Evolutionary conservation across 2,888 invertebrate species (phyloP).

Genomic region (Galerucella calmariensis): DNA sequence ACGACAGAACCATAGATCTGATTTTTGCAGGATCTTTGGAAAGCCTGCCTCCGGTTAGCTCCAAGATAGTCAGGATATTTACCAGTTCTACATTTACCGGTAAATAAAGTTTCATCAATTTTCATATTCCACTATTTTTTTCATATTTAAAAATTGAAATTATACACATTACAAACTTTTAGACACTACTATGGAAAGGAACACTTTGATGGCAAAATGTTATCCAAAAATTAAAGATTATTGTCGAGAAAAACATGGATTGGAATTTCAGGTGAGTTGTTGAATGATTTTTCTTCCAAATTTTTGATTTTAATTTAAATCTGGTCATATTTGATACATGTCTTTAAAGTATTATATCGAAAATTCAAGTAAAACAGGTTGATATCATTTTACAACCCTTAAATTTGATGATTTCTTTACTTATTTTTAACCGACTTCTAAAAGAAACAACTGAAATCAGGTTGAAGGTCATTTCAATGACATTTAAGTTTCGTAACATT

Average conservation of each 20-base stretch:
- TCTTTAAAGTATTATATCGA: too few species aligned
- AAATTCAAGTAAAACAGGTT: too few species aligned
- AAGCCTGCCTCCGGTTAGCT: slow-evolving; percentile 92
- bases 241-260: slow-evolving; percentile 95
- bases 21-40: slow-evolving; percentile 91
- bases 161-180: slow-evolving; percentile 47
- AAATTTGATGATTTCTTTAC: too few species aligned
- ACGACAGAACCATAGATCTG: slow-evolving; percentile 88
- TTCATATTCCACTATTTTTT: neutral
- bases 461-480: too few species aligned
- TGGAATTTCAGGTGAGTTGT: slow-evolving; percentile 90
- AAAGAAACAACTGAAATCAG: too few species aligned
- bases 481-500: too few species aligned
- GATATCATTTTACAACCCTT: too few species aligned
- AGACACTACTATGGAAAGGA: slow-evolving; percentile 98
- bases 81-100: slow-evolving; percentile 99
- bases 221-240: slow-evolving; percentile 97
- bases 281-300: too few species aligned
- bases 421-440: too few species aligned
- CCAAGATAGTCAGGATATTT: slow-evolving; percentile 97
- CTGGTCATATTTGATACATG: too few species aligned
- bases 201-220: slow-evolving; percentile 97
- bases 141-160: neutral
- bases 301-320: too few species aligned
- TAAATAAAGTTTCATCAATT: slow-evolving; percentile 60